Base-by-base conservation (phyloP, 2,888 invertebrate genomes). In the Coleophora flavipennella region DNA sequence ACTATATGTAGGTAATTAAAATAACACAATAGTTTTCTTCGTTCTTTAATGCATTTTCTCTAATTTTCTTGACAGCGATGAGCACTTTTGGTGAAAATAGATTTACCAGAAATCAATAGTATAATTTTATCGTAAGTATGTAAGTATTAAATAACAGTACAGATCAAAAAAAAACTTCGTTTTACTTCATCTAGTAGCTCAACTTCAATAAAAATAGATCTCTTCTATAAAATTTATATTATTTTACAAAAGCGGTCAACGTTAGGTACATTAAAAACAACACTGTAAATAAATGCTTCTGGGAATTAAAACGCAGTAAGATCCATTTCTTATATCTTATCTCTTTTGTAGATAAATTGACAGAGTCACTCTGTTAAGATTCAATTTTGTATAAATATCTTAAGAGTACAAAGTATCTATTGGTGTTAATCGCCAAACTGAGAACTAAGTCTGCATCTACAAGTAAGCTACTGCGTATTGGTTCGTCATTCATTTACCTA, bases 41-140 rank as follows among this genome's bases (percentile, higher is more conserved):
- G 77, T 81, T 80, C 78, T 85, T 85, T 85, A 85, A 85, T 85
- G 85, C 85, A 80, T 80, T 84, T 85, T 84, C 69, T 75, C 84
- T 85, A 85, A 84, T 79, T 81, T 83, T 84, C 78, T 84, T 81
- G 88, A 88, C 87, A 88, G 88, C 88, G 86, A 87, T 88, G 89
- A 89, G 89, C 89, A 89, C 88, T 88, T 89, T 88, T 87, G 88
- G 89, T 88, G 88, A 88, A 88, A 88, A 80, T 79, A 84, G 83
- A 74, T 20, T 4, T 80, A 80, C 76, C 76, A 80, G 79, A 80
- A 80, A 78, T 77, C 63, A 80, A n/a, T n/a, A n/a, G 68, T 76
- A 70, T 70, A 76, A 71, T 69, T 51, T 48, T 20, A 20, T 20
- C 50, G 51, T 53, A 68, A 67, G 58, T 69, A 74, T 70, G 51